A percentile compares a stretch with the other conserved stretches of the same genome.
These are phyloP conservation scores for Megatriorchis doriae DNA, from an alignment of 2,113 vertebrate genomes.

Conservation along the genomic window DNA sequence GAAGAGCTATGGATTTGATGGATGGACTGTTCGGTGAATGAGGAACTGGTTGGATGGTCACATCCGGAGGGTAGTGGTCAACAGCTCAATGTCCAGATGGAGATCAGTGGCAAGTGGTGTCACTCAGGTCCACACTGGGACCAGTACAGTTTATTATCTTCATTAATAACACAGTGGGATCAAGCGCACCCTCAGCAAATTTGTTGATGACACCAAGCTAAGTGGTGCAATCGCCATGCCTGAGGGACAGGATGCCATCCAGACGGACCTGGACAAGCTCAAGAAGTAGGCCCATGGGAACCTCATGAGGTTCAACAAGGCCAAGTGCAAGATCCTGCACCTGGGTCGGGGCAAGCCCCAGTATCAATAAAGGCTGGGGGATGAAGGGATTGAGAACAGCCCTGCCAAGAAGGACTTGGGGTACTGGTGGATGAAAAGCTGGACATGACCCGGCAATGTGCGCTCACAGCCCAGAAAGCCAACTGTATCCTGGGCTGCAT, in stretches of 20 bases:
- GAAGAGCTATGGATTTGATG: neutral
- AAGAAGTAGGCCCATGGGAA: neutral
- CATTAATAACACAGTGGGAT: neutral
- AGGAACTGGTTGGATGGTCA: neutral
- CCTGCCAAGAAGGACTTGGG: too few relatives aligned
- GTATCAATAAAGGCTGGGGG: neutral
- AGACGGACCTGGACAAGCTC: neutral
- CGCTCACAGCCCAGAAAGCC: neutral
- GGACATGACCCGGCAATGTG: neutral
- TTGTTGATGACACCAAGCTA: neutral
- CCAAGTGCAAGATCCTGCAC: neutral
- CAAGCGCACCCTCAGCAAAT: too few relatives aligned
- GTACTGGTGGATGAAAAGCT: neutral
- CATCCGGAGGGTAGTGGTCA: neutral
- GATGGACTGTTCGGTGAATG: neutral
- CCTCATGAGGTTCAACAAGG: neutral
- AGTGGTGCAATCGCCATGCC: too few relatives aligned
- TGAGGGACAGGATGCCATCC: neutral
- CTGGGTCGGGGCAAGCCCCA: neutral
- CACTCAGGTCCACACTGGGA: too few relatives aligned
- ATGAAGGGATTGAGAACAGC: neutral
- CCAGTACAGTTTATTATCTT: neutral
- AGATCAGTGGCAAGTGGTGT: neutral
- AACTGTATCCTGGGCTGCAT: neutral
- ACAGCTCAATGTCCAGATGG: neutral